Conservation (phyloP, 1,140 invertebrate species). For the Nilaparvata lugens region DNA sequence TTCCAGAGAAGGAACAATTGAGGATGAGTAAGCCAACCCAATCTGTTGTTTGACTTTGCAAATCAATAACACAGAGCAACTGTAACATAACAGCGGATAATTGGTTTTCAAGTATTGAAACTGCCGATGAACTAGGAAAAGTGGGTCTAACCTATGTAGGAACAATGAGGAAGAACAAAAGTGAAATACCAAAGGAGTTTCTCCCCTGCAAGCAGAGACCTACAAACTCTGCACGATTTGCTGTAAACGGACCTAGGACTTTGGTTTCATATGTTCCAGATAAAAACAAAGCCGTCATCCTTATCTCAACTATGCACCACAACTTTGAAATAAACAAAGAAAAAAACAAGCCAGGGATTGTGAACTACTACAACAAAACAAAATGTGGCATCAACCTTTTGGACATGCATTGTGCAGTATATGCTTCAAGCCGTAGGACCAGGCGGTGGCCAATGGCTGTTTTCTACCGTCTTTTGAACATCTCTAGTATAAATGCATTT, state of each 20-base stretch:
- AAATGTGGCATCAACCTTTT: constrained; percentile 31
- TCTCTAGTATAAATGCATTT: constrained; percentile 20
- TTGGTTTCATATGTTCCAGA: too few relatives aligned
- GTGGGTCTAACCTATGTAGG: too few relatives aligned
- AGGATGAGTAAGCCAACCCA: too few relatives aligned
- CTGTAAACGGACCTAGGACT: constrained; percentile 12
- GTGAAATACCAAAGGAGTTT: too few relatives aligned
- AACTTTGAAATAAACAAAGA: constrained; percentile 19
- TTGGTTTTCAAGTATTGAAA: too few relatives aligned
- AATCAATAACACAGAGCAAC: too few relatives aligned
- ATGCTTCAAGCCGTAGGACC: constrained; percentile 22
- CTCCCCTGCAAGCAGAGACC: constrained; percentile 1
- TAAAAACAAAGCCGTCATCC: constrained; percentile 30
- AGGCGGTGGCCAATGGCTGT: constrained; percentile 30
- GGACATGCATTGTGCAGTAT: constrained; percentile 28
- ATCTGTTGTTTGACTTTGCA: too few relatives aligned
- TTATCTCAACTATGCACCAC: constrained; percentile 31
- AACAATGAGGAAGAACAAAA: too few relatives aligned
- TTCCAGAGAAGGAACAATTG: too few relatives aligned
- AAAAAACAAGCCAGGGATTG: constrained; percentile 27
- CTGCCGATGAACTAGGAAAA: too few relatives aligned
- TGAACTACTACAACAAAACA: constrained; percentile 28
- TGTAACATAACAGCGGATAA: too few relatives aligned
- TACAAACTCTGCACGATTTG: constrained; percentile 4
- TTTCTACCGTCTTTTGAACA: constrained; percentile 28